A percentile compares a stretch with the other conserved stretches of the same genome.
Conservation (phyloP, 2,888 invertebrate species). For the Augiades crinisus region DNA sequence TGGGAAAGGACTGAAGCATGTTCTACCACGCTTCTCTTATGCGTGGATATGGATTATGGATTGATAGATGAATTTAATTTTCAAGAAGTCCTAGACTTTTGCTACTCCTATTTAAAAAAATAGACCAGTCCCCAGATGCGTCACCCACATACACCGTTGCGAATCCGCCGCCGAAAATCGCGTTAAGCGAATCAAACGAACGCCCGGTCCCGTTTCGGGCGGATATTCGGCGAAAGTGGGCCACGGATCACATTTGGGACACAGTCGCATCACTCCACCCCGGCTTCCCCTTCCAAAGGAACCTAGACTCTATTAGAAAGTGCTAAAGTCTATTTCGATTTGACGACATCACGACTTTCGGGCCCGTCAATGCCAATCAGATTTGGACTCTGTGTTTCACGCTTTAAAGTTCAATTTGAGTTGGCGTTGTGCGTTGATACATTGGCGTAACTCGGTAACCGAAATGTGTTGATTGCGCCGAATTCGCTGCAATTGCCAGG, state of each 20-base stretch:
- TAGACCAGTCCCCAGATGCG: slow-evolving; percentile 1
- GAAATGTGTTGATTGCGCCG: slow-evolving; percentile 36
- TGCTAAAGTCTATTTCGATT: not conserved
- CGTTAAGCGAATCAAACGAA: slow-evolving; percentile 55
- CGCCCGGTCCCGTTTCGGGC: slow-evolving; percentile 51
- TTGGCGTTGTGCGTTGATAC: slow-evolving; percentile 29
- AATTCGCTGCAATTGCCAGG: slow-evolving; percentile 36
- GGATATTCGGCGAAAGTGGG: slow-evolving; percentile 57
- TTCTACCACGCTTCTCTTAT: too few relatives aligned
- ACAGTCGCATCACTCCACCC: slow-evolving; percentile 24
- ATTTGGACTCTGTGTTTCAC: not conserved
- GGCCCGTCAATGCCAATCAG: not conserved
- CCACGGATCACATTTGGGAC: slow-evolving; percentile 39
- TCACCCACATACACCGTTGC: not conserved
- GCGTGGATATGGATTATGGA: too few relatives aligned
- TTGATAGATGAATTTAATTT: too few relatives aligned
- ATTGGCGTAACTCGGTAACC: slow-evolving; percentile 35
- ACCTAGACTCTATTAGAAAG: slow-evolving; percentile 7
- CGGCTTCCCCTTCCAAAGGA: slow-evolving; percentile 3
- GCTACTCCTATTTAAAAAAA: too few relatives aligned
- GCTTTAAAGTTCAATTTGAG: not conserved
- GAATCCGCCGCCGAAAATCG: slow-evolving; percentile 49
- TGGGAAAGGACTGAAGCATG: too few relatives aligned
- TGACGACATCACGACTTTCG: not conserved
- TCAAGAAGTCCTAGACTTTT: too few relatives aligned